Conservation (phyloP, 1,140 invertebrate genomes). For the Tenebrio molitor region DNA sequence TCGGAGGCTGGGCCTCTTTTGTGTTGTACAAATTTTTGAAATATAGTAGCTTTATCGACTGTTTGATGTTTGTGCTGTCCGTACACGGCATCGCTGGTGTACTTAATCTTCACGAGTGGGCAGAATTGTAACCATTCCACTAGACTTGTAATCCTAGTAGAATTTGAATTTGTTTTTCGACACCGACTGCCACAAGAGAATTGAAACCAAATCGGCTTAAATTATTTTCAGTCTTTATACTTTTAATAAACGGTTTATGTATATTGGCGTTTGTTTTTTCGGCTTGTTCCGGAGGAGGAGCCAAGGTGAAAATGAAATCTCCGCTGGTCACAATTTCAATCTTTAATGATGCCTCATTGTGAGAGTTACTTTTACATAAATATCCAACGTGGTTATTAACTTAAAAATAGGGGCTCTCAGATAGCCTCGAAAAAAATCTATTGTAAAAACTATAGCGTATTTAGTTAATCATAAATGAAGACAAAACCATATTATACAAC, state of each 20-base stretch:
- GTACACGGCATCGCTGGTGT: no score
- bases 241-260: slow-evolving; percentile 40
- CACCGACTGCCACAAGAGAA: slow-evolving; percentile 4
- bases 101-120: slow-evolving; percentile 19
- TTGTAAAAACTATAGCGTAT: slow-evolving; percentile 52
- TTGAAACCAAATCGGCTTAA: slow-evolving; percentile 12
- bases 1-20: slow-evolving; percentile 23
- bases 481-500: slow-evolving; percentile 52
- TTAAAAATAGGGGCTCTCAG: slow-evolving; percentile 52
- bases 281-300: no score
- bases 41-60: not conserved
- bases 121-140: slow-evolving; percentile 31
- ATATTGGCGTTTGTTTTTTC: not conserved
- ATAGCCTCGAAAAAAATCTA: slow-evolving; percentile 49
- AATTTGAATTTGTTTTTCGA: slow-evolving; percentile 17
- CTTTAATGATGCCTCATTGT: slow-evolving; percentile 51
- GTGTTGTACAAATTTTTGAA: slow-evolving; percentile 23
- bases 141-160: not conserved
- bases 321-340: slow-evolving; percentile 39
- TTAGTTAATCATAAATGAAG: slow-evolving; percentile 57
- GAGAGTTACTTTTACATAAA: slow-evolving; percentile 51
- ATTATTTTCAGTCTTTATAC: slow-evolving; percentile 23
- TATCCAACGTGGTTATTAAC: slow-evolving; percentile 53
- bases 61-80: no score
- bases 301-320: not conserved